Evolutionary conservation across 2,888 invertebrate genomes (phyloP).

Genomic region (Phlogophora meticulosa): DNA sequence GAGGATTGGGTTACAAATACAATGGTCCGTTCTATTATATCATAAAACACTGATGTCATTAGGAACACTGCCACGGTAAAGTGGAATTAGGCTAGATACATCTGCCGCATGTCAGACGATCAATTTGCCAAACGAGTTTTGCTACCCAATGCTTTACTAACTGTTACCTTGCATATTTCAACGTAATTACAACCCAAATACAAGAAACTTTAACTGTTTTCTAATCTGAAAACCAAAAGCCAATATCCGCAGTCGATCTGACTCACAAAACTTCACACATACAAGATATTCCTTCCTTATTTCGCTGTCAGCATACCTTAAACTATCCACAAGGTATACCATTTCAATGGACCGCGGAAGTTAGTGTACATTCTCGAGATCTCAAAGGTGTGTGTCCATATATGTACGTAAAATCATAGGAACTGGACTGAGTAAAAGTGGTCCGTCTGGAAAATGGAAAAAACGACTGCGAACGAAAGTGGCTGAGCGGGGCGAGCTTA

Average conservation of each 20-base stretch:
- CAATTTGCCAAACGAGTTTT: too few relatives aligned
- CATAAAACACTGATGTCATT: too few relatives aligned
- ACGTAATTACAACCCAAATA: too few relatives aligned
- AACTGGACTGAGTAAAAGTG: conserved; percentile 71
- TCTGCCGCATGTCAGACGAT: too few relatives aligned
- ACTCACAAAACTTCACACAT: neutral
- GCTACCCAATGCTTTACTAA: too few relatives aligned
- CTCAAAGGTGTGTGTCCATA: conserved; percentile 58
- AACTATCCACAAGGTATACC: conserved; percentile 7
- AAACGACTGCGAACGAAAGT: conserved; percentile 69
- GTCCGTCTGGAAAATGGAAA: conserved; percentile 64
- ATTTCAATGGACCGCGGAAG: conserved; percentile 49
- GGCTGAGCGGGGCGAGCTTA: conserved; percentile 50
- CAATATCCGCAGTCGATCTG: neutral
- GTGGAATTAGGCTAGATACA: too few relatives aligned
- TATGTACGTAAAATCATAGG: conserved; percentile 59
- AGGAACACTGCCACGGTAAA: too few relatives aligned
- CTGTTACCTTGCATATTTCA: too few relatives aligned
- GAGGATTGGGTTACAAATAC: too few relatives aligned
- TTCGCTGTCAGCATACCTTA: conserved; percentile 11
- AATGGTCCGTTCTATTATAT: too few relatives aligned
- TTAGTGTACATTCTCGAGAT: conserved; percentile 31
- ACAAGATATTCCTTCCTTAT: conserved; percentile 40
- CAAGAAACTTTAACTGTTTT: too few relatives aligned
- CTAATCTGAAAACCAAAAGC: neutral